phyloP scores from a whole-genome alignment of 2,797 vertebrate genomes.

The Sebastes steindachneri region DNA sequence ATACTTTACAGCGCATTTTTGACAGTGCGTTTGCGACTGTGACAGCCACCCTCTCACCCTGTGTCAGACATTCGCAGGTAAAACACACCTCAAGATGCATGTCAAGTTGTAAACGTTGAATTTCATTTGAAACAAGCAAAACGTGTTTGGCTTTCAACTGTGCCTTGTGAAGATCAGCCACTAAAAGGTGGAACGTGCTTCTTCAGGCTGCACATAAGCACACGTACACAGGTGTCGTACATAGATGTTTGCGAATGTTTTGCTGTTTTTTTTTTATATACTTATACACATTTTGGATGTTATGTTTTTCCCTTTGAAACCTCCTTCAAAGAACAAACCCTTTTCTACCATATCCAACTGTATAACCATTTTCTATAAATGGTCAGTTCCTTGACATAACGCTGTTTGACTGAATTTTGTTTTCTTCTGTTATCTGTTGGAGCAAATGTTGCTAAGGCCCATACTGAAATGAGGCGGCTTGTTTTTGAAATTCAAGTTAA shows the following conservation, averaged over 20 bases:
- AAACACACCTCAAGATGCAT: constrained; percentile 1
- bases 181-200: background rate
- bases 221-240: background rate
- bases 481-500: background rate
- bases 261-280: background rate
- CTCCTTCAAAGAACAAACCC: background rate
- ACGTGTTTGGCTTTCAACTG: background rate
- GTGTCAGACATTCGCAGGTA: background rate
- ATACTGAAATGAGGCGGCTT: background rate
- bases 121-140: background rate
- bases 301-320: background rate
- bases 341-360: constrained; percentile 2
- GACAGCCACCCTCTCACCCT: background rate
- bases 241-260: background rate
- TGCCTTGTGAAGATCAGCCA: background rate
- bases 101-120: background rate
- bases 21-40: background rate
- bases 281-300: background rate
- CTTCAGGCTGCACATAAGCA: background rate
- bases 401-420: background rate
- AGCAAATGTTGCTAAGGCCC: background rate
- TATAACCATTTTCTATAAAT: constrained; percentile 2
- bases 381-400: background rate
- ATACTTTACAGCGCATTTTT: background rate
- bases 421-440: background rate